These are phyloP conservation scores for Zaprionus lineosus DNA, from an alignment of 2,888 invertebrate species.

Conservation along the genomic window DNA sequence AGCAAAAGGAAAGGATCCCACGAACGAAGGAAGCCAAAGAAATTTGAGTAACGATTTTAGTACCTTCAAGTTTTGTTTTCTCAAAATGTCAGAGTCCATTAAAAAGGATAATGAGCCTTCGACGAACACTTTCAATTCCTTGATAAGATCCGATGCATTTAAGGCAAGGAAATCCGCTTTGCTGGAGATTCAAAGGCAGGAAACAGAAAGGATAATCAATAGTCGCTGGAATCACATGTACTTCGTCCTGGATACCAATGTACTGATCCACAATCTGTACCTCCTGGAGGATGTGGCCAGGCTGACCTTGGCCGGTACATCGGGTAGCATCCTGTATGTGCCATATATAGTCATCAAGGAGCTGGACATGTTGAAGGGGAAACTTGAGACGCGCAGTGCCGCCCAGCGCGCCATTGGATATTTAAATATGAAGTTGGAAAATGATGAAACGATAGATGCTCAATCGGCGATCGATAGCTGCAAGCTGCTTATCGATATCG, in stretches of 20 bases:
- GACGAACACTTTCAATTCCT: no score
- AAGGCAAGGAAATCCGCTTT: background rate
- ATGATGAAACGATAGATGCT: slow-evolving; percentile 65
- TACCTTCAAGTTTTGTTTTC: no score
- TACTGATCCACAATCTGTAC: slow-evolving; percentile 81
- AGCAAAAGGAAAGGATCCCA: no score
- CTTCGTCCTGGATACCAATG: slow-evolving; percentile 84
- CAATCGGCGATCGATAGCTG: slow-evolving; percentile 83
- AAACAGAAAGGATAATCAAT: no score
- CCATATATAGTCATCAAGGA: slow-evolving; percentile 84
- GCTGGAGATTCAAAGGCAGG: background rate
- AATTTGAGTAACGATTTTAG: no score
- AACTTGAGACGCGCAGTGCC: background rate
- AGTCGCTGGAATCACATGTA: slow-evolving; percentile 65
- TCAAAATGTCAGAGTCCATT: no score
- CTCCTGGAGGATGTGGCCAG: slow-evolving; percentile 79
- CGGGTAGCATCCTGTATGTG: slow-evolving; percentile 80
- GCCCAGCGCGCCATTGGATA: slow-evolving; percentile 23
- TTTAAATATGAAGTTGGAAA: slow-evolving; percentile 42
- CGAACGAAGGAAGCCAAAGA: no score
- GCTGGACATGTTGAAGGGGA: slow-evolving; percentile 77
- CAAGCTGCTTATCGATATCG: slow-evolving; percentile 80
- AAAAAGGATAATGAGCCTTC: no score
- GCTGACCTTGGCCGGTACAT: slow-evolving; percentile 65
- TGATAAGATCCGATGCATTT: background rate